Conservation (phyloP, 2,113 vertebrate species). For the Menura novaehollandiae region DNA sequence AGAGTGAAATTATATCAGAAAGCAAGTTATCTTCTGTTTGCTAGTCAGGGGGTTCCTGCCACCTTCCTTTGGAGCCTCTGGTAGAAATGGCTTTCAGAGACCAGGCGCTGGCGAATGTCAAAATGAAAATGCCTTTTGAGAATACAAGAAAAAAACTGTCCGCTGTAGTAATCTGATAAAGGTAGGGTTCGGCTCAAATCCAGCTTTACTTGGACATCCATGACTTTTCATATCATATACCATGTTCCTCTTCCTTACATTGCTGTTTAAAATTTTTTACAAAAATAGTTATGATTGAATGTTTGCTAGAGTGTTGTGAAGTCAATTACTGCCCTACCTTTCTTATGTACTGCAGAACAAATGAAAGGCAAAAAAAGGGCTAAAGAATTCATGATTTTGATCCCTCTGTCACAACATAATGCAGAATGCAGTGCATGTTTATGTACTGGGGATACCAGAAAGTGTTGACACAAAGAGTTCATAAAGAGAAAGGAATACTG, state of each 20-base stretch:
- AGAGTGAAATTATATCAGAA: neutral
- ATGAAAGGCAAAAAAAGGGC: neutral
- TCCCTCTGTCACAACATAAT: neutral
- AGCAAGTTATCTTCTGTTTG: neutral
- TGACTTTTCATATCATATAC: neutral
- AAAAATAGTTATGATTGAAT: neutral
- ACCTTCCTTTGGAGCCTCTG: neutral
- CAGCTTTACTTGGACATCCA: neutral
- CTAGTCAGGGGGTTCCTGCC: neutral
- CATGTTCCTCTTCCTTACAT: neutral
- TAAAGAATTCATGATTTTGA: neutral
- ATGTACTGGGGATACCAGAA: neutral
- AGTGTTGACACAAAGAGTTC: neutral
- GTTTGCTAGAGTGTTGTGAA: neutral
- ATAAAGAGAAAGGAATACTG: neutral
- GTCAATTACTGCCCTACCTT: neutral
- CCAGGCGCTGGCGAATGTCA: neutral
- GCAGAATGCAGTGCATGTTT: neutral
- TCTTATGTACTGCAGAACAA: rapidly evolving
- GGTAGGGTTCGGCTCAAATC: neutral
- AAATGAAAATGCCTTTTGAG: neutral
- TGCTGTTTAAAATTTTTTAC: neutral
- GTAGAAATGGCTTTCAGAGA: neutral
- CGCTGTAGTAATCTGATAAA: neutral
- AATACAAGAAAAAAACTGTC: neutral